Evolutionary conservation across 2,888 invertebrate species (phyloP).

Genomic region (Caenorhabditis sp.): DNA sequence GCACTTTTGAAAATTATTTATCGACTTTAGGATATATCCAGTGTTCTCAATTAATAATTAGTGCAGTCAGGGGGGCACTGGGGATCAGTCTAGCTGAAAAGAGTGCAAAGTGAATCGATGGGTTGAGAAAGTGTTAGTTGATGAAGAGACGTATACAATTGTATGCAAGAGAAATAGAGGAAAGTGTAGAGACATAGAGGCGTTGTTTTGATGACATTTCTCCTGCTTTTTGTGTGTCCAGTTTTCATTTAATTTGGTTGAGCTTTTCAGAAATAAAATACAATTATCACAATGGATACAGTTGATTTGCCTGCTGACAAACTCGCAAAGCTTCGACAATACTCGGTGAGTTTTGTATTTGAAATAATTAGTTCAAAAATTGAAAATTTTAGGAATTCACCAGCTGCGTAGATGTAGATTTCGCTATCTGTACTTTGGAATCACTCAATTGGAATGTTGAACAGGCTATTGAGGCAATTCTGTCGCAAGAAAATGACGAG

Average conservation of each 20-base stretch:
- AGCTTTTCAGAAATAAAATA: not conserved
- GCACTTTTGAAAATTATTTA: too few relatives aligned
- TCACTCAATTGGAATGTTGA: slow-evolving; percentile 57
- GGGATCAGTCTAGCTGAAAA: not conserved
- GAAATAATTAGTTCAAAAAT: not conserved
- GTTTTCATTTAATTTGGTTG: not conserved
- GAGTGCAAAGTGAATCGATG: not conserved
- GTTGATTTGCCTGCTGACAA: slow-evolving; percentile 31
- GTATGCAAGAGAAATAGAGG: not conserved
- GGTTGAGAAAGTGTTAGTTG: not conserved
- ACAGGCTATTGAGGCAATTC: slow-evolving; percentile 42
- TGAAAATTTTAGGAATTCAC: slow-evolving; percentile 44
- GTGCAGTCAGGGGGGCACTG: not conserved
- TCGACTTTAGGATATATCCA: not conserved
- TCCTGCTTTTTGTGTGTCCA: not conserved
- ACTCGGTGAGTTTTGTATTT: slow-evolving; percentile 13
- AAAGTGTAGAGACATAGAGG: not conserved
- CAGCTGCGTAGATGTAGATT: slow-evolving; percentile 41
- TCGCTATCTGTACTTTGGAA: slow-evolving; percentile 47
- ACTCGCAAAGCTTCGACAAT: slow-evolving; percentile 41
- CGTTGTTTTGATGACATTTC: slow-evolving; percentile 1
- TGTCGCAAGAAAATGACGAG: slow-evolving; percentile 34
- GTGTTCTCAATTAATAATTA: not conserved
- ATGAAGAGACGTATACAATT: not conserved
- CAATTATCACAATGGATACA: slow-evolving; percentile 22